Conservation (phyloP, 2,888 invertebrate species). For the Tortricodes alternella region DNA sequence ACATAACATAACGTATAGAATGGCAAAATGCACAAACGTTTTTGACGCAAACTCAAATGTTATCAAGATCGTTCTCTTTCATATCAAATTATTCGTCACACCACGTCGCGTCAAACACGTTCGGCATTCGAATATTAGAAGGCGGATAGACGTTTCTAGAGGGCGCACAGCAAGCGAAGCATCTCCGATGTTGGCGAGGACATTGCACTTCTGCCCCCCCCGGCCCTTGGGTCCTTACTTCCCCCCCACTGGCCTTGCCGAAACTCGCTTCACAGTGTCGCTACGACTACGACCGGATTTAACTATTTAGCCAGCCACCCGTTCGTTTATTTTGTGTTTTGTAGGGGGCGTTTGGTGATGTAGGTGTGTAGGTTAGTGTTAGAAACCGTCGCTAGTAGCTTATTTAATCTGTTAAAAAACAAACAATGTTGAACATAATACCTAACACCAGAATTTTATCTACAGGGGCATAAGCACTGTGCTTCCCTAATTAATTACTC, state of each 20-base stretch:
- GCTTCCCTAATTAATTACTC: slow-evolving; percentile 1
- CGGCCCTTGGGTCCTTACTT: slow-evolving; percentile 62
- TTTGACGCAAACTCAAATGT: neutral
- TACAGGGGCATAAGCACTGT: too few species aligned
- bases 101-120: slow-evolving; percentile 30
- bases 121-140: slow-evolving; percentile 47
- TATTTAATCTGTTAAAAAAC: too few species aligned
- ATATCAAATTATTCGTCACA: slow-evolving; percentile 18
- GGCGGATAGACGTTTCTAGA: slow-evolving; percentile 60
- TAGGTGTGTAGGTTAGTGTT: neutral
- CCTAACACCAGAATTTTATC: too few species aligned
- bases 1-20: neutral
- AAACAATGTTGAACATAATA: too few species aligned
- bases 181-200: slow-evolving; percentile 78
- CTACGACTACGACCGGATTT: slow-evolving; percentile 71
- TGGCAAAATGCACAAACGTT: neutral
- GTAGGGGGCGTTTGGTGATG: slow-evolving; percentile 19
- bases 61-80: neutral
- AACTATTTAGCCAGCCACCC: slow-evolving; percentile 64
- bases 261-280: slow-evolving; percentile 73
- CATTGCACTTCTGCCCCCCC: slow-evolving; percentile 76
- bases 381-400: too few species aligned
- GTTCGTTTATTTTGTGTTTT: slow-evolving; percentile 37
- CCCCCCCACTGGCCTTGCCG: slow-evolving; percentile 65
- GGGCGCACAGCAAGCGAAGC: slow-evolving; percentile 57